These are phyloP conservation scores for Dicrostonyx torquatus DNA, from an alignment of 2,797 vertebrate species.

Conservation along the genomic window DNA sequence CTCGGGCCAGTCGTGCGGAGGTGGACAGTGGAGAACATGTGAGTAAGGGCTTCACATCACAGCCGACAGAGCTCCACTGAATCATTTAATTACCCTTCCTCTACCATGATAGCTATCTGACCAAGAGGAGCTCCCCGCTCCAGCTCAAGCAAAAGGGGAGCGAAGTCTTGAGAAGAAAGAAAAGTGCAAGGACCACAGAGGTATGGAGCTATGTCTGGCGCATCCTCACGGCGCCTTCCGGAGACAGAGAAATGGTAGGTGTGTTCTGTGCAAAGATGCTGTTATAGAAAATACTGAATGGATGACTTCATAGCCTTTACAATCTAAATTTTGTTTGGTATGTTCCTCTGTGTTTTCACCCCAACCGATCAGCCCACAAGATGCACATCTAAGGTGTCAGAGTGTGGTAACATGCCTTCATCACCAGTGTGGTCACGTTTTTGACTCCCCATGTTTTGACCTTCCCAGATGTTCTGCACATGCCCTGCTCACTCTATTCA, in stretches of 20 bases:
- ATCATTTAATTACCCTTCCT: background rate
- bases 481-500: background rate
- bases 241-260: background rate
- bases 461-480: background rate
- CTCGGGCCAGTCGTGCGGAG: background rate
- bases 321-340: background rate
- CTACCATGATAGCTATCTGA: background rate
- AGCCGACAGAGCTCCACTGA: background rate
- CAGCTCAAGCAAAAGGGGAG: background rate
- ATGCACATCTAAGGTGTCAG: rapidly evolving
- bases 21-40: rapidly evolving
- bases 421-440: background rate
- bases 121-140: background rate
- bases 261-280: background rate
- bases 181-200: background rate
- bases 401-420: too few species aligned
- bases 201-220: background rate
- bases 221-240: background rate
- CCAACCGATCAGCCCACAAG: background rate
- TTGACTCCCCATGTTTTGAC: background rate
- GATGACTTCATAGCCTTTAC: background rate
- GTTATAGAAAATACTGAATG: background rate
- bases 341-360: background rate
- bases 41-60: background rate
- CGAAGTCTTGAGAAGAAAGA: background rate